These are phyloP conservation scores for Python bivittatus DNA, from an alignment of 2,113 vertebrate genomes.

Conservation along the genomic window DNA sequence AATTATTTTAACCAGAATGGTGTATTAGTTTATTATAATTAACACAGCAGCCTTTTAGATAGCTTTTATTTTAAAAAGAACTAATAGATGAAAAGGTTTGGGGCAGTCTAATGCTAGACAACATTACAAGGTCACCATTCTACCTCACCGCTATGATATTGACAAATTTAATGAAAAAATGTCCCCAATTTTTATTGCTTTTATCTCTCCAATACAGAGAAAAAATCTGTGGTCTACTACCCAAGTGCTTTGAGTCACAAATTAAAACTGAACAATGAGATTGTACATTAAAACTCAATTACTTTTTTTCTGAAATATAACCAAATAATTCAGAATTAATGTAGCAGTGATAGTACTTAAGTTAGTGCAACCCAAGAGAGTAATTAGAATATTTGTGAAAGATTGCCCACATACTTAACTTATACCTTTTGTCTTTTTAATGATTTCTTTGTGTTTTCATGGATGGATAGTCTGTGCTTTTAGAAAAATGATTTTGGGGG, in stretches of 20 bases:
- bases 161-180: background rate
- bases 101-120: background rate
- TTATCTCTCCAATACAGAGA: background rate
- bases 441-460: constrained; percentile 38
- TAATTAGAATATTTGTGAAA: constrained; percentile 33
- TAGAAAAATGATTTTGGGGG: background rate
- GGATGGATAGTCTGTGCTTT: background rate
- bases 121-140: background rate
- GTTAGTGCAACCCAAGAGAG: constrained; percentile 14
- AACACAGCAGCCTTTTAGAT: background rate
- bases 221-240: constrained; percentile 1
- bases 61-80: background rate
- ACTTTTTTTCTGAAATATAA: constrained; percentile 45
- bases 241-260: constrained; percentile 20
- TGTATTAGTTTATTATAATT: background rate
- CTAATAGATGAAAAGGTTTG: background rate
- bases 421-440: background rate
- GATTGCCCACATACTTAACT: background rate
- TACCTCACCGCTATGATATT: background rate
- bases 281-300: constrained; percentile 57
- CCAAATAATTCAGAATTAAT: constrained; percentile 41
- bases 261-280: constrained; percentile 53
- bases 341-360: constrained; percentile 1
- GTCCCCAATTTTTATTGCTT: background rate
- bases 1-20: background rate